These are phyloP conservation scores for Urocolius indicus DNA, from an alignment of 2,113 vertebrate species.

Conservation along the genomic window DNA sequence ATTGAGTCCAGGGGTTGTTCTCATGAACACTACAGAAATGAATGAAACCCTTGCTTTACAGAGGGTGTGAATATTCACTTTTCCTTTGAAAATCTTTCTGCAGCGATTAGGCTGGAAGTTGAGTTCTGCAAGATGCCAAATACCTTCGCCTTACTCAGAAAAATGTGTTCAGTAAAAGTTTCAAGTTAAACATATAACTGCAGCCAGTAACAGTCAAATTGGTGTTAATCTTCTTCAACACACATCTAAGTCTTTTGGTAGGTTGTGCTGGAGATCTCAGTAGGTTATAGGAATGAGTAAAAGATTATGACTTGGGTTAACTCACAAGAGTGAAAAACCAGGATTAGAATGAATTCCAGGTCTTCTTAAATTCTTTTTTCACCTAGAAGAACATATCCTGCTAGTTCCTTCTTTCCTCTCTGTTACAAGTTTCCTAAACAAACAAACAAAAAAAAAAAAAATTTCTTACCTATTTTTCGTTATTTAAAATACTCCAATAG, in stretches of 20 bases:
- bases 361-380: not conserved
- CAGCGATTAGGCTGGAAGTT: not conserved
- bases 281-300: not conserved
- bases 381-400: not conserved
- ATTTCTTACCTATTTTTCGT: conserved; percentile 37
- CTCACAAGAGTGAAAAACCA: not conserved
- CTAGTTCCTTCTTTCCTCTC: not conserved
- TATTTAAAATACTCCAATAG: conserved; percentile 54
- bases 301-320: not conserved
- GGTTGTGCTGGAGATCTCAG: not conserved
- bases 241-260: not conserved
- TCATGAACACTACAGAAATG: not conserved
- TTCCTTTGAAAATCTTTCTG: not conserved
- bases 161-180: not conserved
- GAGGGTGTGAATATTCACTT: not conserved
- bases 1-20: not conserved
- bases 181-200: not conserved
- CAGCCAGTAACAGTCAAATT: not conserved
- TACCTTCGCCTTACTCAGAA: not conserved
- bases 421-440: not conserved
- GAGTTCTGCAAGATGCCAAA: not conserved
- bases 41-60: not conserved
- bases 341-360: not conserved
- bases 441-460: not conserved
- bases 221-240: not conserved